Percentiles rank a stretch among this genome's conserved stretches.
These are phyloP conservation scores for Drosophila sproati DNA, from an alignment of 1,140 invertebrate species.

Conservation along the genomic window DNA sequence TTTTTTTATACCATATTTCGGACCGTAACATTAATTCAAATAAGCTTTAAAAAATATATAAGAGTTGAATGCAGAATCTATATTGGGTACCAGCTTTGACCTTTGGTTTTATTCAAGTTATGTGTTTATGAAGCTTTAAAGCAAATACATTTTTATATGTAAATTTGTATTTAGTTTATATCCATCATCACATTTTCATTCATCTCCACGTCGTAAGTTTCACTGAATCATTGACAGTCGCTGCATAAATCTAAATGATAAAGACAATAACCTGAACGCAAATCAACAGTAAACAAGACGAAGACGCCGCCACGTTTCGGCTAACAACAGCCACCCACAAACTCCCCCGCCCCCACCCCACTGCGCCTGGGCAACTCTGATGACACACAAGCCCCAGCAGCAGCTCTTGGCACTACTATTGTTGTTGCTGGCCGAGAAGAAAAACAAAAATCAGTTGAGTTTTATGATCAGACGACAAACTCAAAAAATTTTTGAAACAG, in stretches of 20 bases:
- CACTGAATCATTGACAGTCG: constrained; percentile 5
- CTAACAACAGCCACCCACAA: constrained; percentile 19
- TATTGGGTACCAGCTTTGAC: no score
- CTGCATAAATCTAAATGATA: constrained; percentile 33
- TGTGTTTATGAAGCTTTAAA: no score
- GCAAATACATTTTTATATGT: not conserved
- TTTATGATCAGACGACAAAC: constrained; percentile 60
- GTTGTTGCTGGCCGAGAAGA: constrained; percentile 5
- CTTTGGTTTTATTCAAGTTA: no score
- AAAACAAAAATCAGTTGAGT: constrained; percentile 59
- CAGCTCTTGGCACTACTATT: constrained; percentile 5
- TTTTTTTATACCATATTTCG: no score
- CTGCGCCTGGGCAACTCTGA: constrained; percentile 11
- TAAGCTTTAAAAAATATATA: no score
- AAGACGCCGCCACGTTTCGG: constrained; percentile 12
- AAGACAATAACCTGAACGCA: constrained; percentile 42
- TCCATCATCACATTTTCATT: not conserved
- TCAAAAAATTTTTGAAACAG: constrained; percentile 52
- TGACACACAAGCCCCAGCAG: constrained; percentile 23
- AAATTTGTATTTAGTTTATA: not conserved
- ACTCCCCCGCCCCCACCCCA: not conserved
- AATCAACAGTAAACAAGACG: constrained; percentile 29
- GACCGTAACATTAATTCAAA: no score
- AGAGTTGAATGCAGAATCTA: no score
- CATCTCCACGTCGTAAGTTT: not conserved